Base-by-base conservation (phyloP, 2,888 invertebrate species). In the Drosophila seclusa region DNA sequence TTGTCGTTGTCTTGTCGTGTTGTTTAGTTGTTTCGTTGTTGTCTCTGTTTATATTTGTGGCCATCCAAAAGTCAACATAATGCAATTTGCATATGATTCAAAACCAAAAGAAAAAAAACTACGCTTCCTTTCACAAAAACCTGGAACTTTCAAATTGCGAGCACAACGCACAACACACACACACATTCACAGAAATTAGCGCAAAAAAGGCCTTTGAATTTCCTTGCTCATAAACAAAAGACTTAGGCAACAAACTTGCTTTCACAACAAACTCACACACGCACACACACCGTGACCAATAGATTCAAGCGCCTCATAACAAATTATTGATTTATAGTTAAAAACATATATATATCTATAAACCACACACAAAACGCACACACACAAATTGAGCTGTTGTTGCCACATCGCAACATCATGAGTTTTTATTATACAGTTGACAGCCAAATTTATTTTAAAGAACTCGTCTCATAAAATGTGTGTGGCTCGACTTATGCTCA, bases 241-340 rank as follows among this genome's bases (percentile, higher is more conserved):
- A 89, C 86, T 86, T 87, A 73, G 88, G 83, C 89, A 87, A 89
- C 90, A 72, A 87, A 83, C 88, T 88, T 83, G 90, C 86, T 89
- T 87, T 87, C 88, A 89, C 88, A 82, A 83, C 59, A 64, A 36
- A 48, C 42, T 13, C 55, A 57, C 63, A 58, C 54, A 57, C 50
- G 29, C 60, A 48, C 50, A 58, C 48, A 54, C 49, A 64, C 21
- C n/a, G 42, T 21, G n/a, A 21, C n/a, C 42, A 21, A n/a, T 34
- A n/a, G 34, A 63, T 32, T 38, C 62, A 45, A 73, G 89, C 83
- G 87, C 76, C 83, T 73, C 68, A 81, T 80, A 82, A 87, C 85
- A 87, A 84, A 82, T 85, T 87, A 89, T 80, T 89, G 85, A 86
- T 87, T 86, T 86, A 86, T 83, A 58, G 81, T 68, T 70, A 50